Evolutionary conservation across 1,140 invertebrate species (phyloP).

Genomic region (Scaptomyza pallida): DNA sequence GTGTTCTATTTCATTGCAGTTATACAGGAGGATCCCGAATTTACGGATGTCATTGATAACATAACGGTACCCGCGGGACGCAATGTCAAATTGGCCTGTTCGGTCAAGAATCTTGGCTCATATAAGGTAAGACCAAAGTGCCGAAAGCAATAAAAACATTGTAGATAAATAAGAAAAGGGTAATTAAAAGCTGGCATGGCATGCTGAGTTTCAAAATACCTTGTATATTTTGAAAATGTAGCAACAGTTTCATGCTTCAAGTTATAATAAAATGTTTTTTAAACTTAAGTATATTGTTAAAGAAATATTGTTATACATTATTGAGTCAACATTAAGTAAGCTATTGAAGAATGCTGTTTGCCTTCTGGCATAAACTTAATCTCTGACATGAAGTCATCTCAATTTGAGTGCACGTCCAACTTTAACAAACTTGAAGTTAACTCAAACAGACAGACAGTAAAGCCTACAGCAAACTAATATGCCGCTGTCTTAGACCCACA

Average conservation of each 20-base stretch:
- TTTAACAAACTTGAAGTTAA: conserved; percentile 19
- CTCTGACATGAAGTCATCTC: neutral
- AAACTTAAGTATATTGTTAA: too few relatives aligned
- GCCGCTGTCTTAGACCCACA: conserved; percentile 22
- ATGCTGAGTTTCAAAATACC: neutral
- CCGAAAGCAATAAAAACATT: neutral
- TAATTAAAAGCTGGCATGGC: conserved; percentile 17
- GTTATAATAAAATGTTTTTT: too few relatives aligned
- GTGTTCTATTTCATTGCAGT: conserved; percentile 84
- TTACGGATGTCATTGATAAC: conserved; percentile 89
- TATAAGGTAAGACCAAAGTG: conserved; percentile 88
- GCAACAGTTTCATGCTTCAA: too few relatives aligned
- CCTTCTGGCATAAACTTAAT: neutral
- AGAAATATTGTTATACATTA: too few relatives aligned
- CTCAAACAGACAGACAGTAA: conserved; percentile 5
- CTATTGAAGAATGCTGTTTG: too few relatives aligned
- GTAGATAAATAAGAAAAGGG: conserved; percentile 18
- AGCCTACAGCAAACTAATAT: conserved; percentile 30
- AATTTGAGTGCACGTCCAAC: conserved; percentile 3
- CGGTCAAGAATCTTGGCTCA: conserved; percentile 93
- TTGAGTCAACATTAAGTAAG: too few relatives aligned
- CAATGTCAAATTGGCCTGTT: conserved; percentile 94
- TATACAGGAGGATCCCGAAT: conserved; percentile 88
- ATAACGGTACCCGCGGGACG: conserved; percentile 91
- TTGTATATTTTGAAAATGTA: neutral